Evolutionary conservation across 2,888 invertebrate genomes (phyloP).

Genomic region (Physocephala rufipes): DNA sequence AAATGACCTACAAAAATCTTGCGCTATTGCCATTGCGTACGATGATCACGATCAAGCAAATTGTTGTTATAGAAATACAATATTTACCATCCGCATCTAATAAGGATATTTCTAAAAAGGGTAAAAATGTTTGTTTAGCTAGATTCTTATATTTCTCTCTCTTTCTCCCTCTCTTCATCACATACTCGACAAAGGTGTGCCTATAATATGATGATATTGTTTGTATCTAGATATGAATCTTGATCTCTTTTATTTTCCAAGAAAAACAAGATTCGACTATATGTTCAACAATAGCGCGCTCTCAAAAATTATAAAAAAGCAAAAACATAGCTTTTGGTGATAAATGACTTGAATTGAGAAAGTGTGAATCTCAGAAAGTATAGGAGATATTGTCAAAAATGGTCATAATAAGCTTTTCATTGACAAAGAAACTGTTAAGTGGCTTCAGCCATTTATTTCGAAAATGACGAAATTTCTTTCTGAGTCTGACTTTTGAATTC

Average conservation of each 20-base stretch:
- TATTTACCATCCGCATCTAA: neutral
- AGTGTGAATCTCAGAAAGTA: too few relatives aligned
- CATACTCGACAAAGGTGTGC: neutral
- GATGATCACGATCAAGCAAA: neutral
- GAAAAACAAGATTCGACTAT: neutral
- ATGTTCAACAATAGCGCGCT: neutral
- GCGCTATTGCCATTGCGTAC: neutral
- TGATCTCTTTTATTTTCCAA: constrained; percentile 2
- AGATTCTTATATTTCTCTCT: neutral
- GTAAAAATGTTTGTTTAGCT: neutral
- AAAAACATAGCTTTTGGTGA: too few relatives aligned
- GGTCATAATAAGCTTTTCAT: too few relatives aligned
- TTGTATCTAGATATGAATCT: neutral
- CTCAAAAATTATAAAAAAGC: neutral
- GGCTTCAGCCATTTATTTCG: too few relatives aligned
- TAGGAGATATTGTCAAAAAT: too few relatives aligned
- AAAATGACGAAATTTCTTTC: too few relatives aligned
- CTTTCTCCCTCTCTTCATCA: neutral
- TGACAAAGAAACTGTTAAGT: too few relatives aligned
- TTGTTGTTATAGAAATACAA: neutral
- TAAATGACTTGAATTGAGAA: too few relatives aligned
- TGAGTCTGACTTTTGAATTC: too few relatives aligned
- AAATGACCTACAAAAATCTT: too few relatives aligned
- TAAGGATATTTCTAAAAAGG: too few relatives aligned
- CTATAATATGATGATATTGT: neutral